A percentile compares a stretch with the other conserved stretches of the same genome.
These are phyloP conservation scores for Belonocnema kinseyi DNA, from an alignment of 1,140 invertebrate species.

Conservation along the genomic window DNA sequence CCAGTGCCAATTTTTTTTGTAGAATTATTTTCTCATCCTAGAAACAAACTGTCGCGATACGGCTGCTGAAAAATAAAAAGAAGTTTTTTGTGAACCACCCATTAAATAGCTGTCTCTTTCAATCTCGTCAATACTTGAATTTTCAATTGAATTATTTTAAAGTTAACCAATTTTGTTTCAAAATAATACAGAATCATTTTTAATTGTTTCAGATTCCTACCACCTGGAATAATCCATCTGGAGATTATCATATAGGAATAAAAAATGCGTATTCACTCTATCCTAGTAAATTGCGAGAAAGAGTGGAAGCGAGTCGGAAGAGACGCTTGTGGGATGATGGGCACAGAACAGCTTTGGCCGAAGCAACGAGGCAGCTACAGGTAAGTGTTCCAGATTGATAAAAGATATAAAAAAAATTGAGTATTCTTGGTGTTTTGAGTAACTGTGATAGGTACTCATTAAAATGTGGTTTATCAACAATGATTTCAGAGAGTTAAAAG, in stretches of 20 bases:
- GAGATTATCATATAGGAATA: conserved; percentile 89
- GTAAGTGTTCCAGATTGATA: conserved; percentile 54
- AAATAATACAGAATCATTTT: background rate
- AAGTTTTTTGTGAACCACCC: background rate
- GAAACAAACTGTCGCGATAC: no score
- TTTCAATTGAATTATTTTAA: conserved; percentile 11
- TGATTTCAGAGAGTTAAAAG: no score
- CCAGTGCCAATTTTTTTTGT: no score
- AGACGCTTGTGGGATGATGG: conserved; percentile 90
- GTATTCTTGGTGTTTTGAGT: no score
- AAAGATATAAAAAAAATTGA: background rate
- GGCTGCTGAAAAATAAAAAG: no score
- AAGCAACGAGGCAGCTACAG: conserved; percentile 84
- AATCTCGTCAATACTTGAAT: conserved; percentile 23
- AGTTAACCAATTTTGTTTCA: conserved; percentile 9
- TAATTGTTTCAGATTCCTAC: conserved; percentile 82
- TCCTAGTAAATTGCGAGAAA: conserved; percentile 87
- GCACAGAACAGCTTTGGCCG: conserved; percentile 87
- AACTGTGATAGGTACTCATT: no score
- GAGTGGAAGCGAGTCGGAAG: conserved; percentile 89
- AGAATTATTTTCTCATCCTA: no score
- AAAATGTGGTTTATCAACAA: no score
- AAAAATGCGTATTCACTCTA: conserved; percentile 93
- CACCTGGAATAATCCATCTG: conserved; percentile 89
- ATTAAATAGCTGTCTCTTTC: conserved; percentile 40